Base-by-base conservation (phyloP, 2,888 invertebrate species). In the Heliconius ethilla region DNA sequence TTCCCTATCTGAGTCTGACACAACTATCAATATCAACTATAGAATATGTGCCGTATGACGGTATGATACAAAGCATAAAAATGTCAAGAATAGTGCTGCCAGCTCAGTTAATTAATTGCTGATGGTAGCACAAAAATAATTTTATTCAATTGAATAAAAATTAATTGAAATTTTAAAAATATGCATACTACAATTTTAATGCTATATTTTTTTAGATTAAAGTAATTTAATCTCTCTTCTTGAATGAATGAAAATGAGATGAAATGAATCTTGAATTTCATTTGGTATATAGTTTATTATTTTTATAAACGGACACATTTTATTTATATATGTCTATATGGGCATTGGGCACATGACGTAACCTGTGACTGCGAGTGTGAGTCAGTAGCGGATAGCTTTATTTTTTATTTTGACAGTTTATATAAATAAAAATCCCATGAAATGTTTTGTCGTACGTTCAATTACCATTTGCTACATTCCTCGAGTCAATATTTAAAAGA, bases 51-150 rank as follows among this genome's bases (percentile, higher is more conserved):
- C 63, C 25, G 40, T 69, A 51, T 51, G 51, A 51, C 51, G 51
- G 18, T 51, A 51, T 69, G 69, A 69, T 40, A 69, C 69, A 69
- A 69, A 40, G 45, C 40, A 69, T 69, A 69, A 69, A 69, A 69
- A 69, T 69, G 69, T 69, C 69, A 69, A 25, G 69, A 25, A 25
- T 2, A 45, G 25, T 69, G 69, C 15, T 69, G 69, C 69, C 69
- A 69, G 25, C 13, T 15, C 25, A 25, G 9, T 69, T 45, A 69
- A 45, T 40, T 40, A 25, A 15, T 40, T 45, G 40, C n/a, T 15
- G 2, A 40, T n/a, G 66, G 22, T 37, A 66, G 11, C 33, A 22
- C 66, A 11, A 66, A 63, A 13, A 15, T 0, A 63, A 63, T 7
- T 15, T 59, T 59, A n/a, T 59, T 59, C 25, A 25, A 13, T 62